Conservation (phyloP, 35 echinoderm and acorn worm genomes). For the Eucidaris tribuloides region DNA sequence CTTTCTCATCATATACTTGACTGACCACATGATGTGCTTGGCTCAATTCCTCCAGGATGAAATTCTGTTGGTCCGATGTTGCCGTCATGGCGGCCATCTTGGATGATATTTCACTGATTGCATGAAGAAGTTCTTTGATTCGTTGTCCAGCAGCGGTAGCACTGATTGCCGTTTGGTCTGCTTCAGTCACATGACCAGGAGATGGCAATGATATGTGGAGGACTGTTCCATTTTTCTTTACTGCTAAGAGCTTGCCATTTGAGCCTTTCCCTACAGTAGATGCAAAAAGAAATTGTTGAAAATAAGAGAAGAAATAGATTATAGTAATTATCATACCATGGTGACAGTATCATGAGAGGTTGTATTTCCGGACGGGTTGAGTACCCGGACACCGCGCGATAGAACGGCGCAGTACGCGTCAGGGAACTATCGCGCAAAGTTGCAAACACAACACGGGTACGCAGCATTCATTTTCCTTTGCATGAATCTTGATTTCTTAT, state of each 20-base stretch:
- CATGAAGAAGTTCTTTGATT: background rate
- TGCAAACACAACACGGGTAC: too few relatives aligned
- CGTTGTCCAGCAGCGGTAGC: background rate
- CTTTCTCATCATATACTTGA: background rate
- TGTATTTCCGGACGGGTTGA: too few relatives aligned
- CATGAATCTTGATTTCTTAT: too few relatives aligned
- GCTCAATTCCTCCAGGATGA: background rate
- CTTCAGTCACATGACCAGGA: background rate
- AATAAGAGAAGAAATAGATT: too few relatives aligned
- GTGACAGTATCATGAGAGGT: too few relatives aligned
- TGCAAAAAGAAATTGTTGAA: too few relatives aligned
- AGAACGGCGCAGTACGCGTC: too few relatives aligned
- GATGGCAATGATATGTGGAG: background rate
- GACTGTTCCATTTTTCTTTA: slow-evolving; percentile 26
- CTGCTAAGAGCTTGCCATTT: background rate
- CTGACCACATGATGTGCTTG: slow-evolving; percentile 3
- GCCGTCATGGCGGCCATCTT: background rate
- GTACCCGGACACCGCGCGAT: too few relatives aligned
- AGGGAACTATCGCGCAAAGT: too few relatives aligned
- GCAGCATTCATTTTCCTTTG: too few relatives aligned
- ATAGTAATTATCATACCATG: too few relatives aligned
- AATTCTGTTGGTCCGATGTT: background rate
- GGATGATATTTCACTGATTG: background rate
- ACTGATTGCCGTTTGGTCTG: background rate
- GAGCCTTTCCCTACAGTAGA: too few relatives aligned